Evolutionary conservation across 1,140 invertebrate genomes (phyloP).

Genomic region (Drosophila nebulosa): DNA sequence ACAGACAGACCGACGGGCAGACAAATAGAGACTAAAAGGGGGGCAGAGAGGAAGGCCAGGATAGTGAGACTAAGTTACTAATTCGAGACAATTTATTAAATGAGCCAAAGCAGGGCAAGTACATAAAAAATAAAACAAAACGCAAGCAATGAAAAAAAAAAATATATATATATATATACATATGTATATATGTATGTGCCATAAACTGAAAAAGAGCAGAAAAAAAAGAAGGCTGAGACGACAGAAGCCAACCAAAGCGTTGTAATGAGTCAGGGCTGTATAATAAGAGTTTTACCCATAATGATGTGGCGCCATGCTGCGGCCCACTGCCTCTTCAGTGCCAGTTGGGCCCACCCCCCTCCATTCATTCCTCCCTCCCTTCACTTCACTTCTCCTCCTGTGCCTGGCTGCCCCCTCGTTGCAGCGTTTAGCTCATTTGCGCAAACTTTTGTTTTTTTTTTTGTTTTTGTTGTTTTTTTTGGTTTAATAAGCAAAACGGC

Average conservation of each 20-base stretch:
- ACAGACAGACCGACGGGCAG: neutral
- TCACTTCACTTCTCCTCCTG: too few species aligned
- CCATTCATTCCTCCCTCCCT: neutral
- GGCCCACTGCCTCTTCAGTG: slow-evolving; percentile 35
- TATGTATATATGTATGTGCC: too few species aligned
- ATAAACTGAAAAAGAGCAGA: slow-evolving; percentile 30
- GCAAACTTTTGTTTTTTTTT: slow-evolving; percentile 34
- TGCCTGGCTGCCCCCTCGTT: too few species aligned
- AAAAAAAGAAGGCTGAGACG: slow-evolving; percentile 33
- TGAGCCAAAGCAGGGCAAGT: slow-evolving; percentile 66
- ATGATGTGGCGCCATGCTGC: slow-evolving; percentile 60
- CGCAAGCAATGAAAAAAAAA: too few species aligned
- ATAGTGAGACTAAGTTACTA: slow-evolving; percentile 46
- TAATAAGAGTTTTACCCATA: slow-evolving; percentile 35
- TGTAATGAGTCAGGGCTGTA: slow-evolving; percentile 50
- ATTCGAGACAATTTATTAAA: slow-evolving; percentile 76
- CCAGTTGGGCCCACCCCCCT: neutral
- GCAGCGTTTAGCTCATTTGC: slow-evolving; percentile 30
- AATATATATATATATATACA: too few species aligned
- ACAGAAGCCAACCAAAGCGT: slow-evolving; percentile 36
- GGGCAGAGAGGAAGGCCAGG: neutral
- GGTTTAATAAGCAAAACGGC: slow-evolving; percentile 69
- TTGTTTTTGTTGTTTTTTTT: slow-evolving; percentile 29
- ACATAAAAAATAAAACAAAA: slow-evolving; percentile 12
- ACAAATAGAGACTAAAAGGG: neutral